Conservation (phyloP, 2,113 vertebrate species). For the Antechinus flavipes region DNA sequence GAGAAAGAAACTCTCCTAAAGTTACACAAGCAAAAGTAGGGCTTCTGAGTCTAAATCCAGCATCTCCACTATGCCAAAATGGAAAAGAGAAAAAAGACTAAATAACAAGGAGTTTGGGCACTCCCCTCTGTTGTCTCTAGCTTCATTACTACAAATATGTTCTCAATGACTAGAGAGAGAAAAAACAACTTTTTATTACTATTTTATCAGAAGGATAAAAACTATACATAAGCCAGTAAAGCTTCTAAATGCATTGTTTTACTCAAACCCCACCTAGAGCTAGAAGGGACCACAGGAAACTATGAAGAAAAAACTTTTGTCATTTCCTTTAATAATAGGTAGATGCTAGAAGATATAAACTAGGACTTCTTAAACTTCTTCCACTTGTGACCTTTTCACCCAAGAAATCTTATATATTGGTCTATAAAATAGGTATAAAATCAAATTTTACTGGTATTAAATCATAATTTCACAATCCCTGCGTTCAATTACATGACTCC, state of each 20-base stretch:
- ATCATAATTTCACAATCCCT: too few species aligned
- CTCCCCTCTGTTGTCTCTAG: not conserved
- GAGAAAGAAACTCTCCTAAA: not conserved
- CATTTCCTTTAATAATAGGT: not conserved
- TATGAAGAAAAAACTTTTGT: not conserved
- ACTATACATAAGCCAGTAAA: conserved; percentile 1
- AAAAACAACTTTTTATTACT: not conserved
- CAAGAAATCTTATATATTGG: too few species aligned
- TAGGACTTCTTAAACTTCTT: too few species aligned
- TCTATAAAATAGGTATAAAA: too few species aligned
- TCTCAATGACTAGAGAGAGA: not conserved
- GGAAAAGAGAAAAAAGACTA: not conserved
- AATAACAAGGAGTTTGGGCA: not conserved
- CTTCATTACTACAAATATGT: not conserved
- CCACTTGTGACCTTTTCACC: too few species aligned
- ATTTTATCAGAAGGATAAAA: not conserved
- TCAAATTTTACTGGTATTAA: too few species aligned
- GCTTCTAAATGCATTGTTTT: not conserved
- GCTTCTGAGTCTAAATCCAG: not conserved
- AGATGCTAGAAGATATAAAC: not conserved
- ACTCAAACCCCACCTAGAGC: not conserved
- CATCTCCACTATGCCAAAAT: not conserved
- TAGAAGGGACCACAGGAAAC: not conserved
- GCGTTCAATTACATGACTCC: too few species aligned
- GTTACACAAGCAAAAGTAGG: not conserved